Conservation (phyloP, 2,113 vertebrate species). For the Cettia cetti region DNA sequence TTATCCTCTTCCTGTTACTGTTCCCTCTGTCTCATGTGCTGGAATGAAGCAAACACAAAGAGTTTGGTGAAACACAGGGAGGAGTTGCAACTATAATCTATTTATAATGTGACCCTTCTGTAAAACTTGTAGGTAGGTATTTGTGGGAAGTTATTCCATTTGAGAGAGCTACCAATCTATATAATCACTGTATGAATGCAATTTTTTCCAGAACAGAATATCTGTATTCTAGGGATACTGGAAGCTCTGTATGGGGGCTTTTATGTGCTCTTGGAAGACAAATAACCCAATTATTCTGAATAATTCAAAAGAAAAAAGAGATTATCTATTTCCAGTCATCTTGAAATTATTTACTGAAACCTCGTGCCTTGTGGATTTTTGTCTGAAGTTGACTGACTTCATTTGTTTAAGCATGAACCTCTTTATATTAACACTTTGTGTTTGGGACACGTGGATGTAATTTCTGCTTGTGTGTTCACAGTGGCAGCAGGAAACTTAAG, state of each 20-base stretch:
- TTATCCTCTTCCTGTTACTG: fast-evolving
- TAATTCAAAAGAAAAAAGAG: not conserved
- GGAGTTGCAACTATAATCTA: not conserved
- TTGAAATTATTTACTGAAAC: not conserved
- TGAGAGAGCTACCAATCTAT: not conserved
- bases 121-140: not conserved
- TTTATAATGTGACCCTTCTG: not conserved
- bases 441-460: not conserved
- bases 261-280: not conserved
- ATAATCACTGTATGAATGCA: not conserved
- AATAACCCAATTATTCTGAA: not conserved
- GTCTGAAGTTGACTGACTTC: not conserved
- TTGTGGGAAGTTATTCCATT: not conserved
- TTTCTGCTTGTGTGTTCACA: not conserved
- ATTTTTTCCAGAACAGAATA: not conserved
- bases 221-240: not conserved
- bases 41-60: not conserved
- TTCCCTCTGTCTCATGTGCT: not conserved
- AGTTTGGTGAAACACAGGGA: not conserved
- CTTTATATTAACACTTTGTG: not conserved
- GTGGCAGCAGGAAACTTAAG: not conserved
- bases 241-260: not conserved
- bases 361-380: not conserved
- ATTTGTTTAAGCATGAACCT: not conserved
- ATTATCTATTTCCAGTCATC: not conserved